These are phyloP conservation scores for Picus viridis DNA, from an alignment of 2,797 vertebrate species.

Conservation along the genomic window DNA sequence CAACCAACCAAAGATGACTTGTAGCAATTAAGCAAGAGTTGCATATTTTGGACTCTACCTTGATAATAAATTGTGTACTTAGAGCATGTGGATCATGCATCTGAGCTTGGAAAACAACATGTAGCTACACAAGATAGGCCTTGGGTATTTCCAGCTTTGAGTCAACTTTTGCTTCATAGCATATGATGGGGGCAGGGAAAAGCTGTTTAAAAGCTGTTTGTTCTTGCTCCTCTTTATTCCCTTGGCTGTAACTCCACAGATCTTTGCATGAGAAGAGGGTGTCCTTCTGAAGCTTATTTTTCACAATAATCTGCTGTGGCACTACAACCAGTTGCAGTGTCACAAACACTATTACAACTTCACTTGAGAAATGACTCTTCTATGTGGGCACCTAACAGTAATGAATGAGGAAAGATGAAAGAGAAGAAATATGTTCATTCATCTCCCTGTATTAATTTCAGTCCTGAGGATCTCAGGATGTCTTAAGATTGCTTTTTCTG, in stretches of 20 bases:
- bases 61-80: neutral
- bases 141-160: neutral
- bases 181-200: neutral
- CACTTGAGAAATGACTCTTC: neutral
- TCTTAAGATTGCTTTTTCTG: neutral
- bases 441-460: slow-evolving; percentile 6
- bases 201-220: neutral
- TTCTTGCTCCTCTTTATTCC: neutral
- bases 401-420: neutral
- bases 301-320: neutral
- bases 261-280: neutral
- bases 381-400: neutral
- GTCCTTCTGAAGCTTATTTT: neutral
- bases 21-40: neutral
- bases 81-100: neutral
- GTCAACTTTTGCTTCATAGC: neutral
- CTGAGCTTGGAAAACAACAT: neutral
- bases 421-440: neutral
- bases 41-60: neutral
- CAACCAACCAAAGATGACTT: neutral
- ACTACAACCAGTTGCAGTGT: neutral
- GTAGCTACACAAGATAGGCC: neutral
- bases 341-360: neutral
- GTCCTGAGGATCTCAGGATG: neutral
- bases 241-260: neutral